Evolutionary conservation across 2,797 vertebrate genomes (phyloP).

Genomic region (Pachyuromys duprasi): DNA sequence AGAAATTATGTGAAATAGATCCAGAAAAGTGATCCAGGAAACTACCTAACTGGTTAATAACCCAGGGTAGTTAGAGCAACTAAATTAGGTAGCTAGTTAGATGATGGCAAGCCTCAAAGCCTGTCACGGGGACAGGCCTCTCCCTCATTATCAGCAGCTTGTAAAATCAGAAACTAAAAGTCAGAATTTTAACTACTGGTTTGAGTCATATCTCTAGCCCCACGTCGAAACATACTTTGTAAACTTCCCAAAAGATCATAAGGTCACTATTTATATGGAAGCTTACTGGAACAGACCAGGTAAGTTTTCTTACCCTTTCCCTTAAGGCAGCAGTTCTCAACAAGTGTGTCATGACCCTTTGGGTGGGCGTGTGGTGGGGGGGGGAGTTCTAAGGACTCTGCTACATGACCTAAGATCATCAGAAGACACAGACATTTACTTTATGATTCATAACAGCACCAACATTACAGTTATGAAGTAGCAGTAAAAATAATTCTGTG

Average conservation of each 20-base stretch:
- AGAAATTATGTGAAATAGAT: constrained; percentile 11
- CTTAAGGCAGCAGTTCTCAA: not conserved
- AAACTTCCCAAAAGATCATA: not conserved
- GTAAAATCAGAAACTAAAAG: not conserved
- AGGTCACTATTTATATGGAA: not conserved
- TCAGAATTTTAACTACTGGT: not conserved
- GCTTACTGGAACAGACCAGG: not conserved
- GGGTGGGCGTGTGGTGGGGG: too few relatives aligned
- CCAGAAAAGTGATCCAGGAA: not conserved
- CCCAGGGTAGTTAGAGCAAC: not conserved
- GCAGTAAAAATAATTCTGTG: not conserved
- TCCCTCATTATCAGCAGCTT: not conserved
- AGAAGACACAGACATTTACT: not conserved
- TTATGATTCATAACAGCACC: not conserved
- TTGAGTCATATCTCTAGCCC: not conserved
- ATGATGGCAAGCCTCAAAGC: not conserved
- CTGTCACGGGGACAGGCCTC: not conserved
- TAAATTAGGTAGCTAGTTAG: not conserved
- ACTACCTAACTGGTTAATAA: not conserved
- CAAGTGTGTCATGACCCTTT: not conserved
- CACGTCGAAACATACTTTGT: not conserved
- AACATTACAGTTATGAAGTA: not conserved
- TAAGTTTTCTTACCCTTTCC: not conserved
- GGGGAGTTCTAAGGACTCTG: not conserved
- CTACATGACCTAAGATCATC: not conserved